A percentile compares a stretch with the other conserved stretches of the same genome.
Evolutionary conservation across 1,140 invertebrate species (phyloP).

Genomic region (Bombus waltoni): DNA sequence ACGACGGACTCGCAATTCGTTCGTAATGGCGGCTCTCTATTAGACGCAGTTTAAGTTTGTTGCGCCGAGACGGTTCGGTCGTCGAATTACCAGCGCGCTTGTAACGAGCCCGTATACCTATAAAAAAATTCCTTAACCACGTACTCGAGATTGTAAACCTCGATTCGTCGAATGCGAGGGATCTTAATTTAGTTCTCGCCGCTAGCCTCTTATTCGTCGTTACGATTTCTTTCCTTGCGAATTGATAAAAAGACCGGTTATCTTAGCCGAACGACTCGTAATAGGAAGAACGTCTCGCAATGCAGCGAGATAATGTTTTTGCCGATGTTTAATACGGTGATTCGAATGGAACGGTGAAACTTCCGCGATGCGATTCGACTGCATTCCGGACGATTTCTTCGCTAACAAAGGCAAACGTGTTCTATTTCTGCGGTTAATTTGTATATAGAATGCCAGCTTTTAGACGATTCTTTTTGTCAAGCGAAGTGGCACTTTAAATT

Average conservation of each 20-base stretch:
- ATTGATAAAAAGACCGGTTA: neutral
- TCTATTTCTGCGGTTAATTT: neutral
- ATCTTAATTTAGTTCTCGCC: neutral
- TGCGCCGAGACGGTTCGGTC: neutral
- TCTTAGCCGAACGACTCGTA: neutral
- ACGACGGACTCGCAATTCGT: slow-evolving; percentile 62
- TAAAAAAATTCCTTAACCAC: slow-evolving; percentile 16
- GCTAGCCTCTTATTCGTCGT: neutral
- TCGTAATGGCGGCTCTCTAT: slow-evolving; percentile 61
- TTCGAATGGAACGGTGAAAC: neutral
- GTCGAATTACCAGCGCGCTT: neutral
- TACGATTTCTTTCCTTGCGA: neutral
- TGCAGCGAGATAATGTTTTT: neutral
- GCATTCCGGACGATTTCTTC: neutral
- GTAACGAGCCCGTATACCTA: neutral
- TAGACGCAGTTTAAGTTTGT: slow-evolving; percentile 49
- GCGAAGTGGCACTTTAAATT: no score
- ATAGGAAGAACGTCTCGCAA: neutral
- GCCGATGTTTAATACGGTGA: neutral
- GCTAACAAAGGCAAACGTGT: neutral
- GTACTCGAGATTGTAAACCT: slow-evolving; percentile 3
- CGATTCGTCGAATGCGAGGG: neutral
- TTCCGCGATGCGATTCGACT: neutral
- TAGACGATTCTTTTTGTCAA: no score
- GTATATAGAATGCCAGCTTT: no score